Percentiles rank a stretch among this genome's conserved stretches.
Conservation (phyloP, 1,140 invertebrate genomes). For the Zaprionus africanus region DNA sequence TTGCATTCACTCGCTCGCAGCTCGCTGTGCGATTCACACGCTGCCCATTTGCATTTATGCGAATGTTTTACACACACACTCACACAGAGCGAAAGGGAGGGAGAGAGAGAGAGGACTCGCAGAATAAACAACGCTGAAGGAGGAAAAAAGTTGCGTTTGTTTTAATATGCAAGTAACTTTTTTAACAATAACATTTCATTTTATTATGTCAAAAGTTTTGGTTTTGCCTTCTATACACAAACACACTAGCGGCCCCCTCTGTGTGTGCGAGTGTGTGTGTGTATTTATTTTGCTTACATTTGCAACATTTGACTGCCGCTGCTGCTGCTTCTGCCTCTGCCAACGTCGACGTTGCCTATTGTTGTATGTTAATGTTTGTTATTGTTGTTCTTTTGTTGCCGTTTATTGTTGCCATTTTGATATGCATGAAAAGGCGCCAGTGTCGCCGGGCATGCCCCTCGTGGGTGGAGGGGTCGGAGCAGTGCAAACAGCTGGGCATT, state of each 20-base stretch:
- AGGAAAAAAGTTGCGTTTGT: slow-evolving; percentile 76
- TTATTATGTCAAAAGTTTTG: slow-evolving; percentile 84
- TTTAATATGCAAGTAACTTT: slow-evolving; percentile 83
- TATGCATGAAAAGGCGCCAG: slow-evolving; percentile 69
- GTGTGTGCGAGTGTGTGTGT: slow-evolving; percentile 36
- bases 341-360: slow-evolving; percentile 69
- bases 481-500: slow-evolving; percentile 16
- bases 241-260: slow-evolving; percentile 18
- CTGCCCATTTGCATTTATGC: slow-evolving; percentile 77
- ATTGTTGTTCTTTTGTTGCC: slow-evolving; percentile 79
- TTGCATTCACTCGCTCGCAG: slow-evolving; percentile 48
- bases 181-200: slow-evolving; percentile 83
- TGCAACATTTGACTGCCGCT: slow-evolving; percentile 76
- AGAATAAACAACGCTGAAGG: slow-evolving; percentile 22
- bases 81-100: slow-evolving; percentile 4
- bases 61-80: slow-evolving; percentile 46
- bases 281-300: slow-evolving; percentile 77
- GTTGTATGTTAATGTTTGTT: slow-evolving; percentile 80
- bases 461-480: background rate
- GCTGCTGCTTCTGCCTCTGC: slow-evolving; percentile 62
- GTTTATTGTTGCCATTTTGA: slow-evolving; percentile 81
- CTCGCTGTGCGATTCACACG: slow-evolving; percentile 64
- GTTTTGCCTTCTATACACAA: slow-evolving; percentile 57
- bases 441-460: background rate
- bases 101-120: background rate